phyloP scores from a whole-genome alignment of 1,140 invertebrate genomes.

The Aphaenogaster ashmeadi region DNA sequence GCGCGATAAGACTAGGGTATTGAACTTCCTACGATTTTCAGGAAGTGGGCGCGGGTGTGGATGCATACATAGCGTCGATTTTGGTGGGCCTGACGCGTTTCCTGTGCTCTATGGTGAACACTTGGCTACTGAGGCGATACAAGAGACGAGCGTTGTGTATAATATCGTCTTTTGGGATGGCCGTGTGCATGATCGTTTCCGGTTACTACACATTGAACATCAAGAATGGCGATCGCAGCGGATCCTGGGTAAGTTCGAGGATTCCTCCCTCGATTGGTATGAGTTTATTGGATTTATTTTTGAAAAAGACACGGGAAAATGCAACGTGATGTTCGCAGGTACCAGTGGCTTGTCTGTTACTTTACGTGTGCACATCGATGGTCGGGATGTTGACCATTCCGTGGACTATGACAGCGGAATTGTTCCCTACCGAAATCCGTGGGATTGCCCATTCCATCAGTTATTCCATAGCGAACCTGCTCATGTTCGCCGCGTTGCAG shows the following conservation, averaged over 20 bases:
- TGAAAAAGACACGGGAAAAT: background rate
- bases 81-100: constrained; percentile 90
- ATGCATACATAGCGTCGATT: constrained; percentile 88
- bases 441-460: constrained; percentile 88
- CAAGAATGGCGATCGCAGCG: constrained; percentile 78
- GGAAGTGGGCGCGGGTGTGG: constrained; percentile 86
- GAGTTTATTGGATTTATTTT: background rate
- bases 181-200: constrained; percentile 87
- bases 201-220: constrained; percentile 87
- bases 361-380: constrained; percentile 88
- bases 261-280: background rate
- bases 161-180: constrained; percentile 87
- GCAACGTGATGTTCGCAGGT: constrained; percentile 58
- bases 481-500: constrained; percentile 88
- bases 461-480: constrained; percentile 87
- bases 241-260: constrained; percentile 75
- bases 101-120: constrained; percentile 88
- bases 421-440: constrained; percentile 89
- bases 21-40: constrained; percentile 73
- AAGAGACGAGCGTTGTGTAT: constrained; percentile 87
- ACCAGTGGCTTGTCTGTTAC: constrained; percentile 86
- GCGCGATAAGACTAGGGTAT: background rate
- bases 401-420: constrained; percentile 89
- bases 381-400: constrained; percentile 89
- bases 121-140: constrained; percentile 87